Base-by-base conservation (phyloP, 2,113 vertebrate species). In the Oostethus manadensis region DNA sequence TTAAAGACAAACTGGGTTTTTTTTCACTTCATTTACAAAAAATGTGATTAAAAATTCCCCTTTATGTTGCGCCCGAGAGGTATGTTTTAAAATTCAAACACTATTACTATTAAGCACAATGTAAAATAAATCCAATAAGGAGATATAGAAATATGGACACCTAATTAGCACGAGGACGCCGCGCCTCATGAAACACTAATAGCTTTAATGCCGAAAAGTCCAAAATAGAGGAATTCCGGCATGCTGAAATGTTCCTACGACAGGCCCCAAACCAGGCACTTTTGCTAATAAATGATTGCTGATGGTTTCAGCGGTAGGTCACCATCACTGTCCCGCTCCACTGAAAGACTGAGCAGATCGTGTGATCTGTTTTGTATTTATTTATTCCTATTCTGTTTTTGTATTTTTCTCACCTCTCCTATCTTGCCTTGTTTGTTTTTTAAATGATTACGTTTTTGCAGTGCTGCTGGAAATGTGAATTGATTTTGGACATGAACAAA, bases 11-110 rank as follows among this genome's bases (percentile, higher is more conserved):
- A 74, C 64, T 48, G 74, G 66, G 79, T 81, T 78, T 84, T 85
- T 90, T 90, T 42, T 42, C 14, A 4, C 4, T 40, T 3, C 87
- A 88, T 90, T 90, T 88, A 78, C 68, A 69, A 76, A 84, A 83
- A 86, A 80, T 46, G 66, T 73, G 79, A 90, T 89, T 88, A 89
- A 87, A 88, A 85, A 91, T 91, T 90, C 85, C 60, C 87, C 86
- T 90, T 90, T 88, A 89, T 90, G 89, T 88, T 71, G 76, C 77
- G 89, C 89, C 86, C 87, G 86, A 84, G 89, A 91, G 88, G 87
- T 88, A 87, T 83, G 78, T 86, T 90, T 90, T 86, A 87, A 89
- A 90, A 89, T 88, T 84, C 87, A 90, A 86, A 87, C 88, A 88
- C 77, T 87, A 85, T 87, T 89, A 90, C 89, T 86, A 88, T 87